Conservation (phyloP, 2,113 vertebrate genomes). For the Bombycilla garrulus region DNA sequence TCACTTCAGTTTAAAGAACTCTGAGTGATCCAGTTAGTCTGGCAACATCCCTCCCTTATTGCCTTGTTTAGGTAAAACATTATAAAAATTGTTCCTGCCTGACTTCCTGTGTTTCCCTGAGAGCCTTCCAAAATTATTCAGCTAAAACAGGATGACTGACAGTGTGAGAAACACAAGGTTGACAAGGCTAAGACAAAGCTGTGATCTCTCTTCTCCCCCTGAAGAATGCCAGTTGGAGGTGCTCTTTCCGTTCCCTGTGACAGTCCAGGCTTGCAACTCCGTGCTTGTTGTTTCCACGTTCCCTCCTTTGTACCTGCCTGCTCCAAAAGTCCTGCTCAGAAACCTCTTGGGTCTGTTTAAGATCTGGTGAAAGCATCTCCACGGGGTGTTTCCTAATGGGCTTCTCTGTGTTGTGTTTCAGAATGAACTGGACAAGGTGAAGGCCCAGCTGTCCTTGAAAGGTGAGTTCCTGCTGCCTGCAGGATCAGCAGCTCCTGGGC, state of each 20-base stretch:
- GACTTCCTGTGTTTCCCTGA: conserved; percentile 49
- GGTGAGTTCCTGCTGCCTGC: conserved; percentile 71
- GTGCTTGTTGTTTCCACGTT: fast-evolving
- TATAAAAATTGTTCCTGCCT: conserved; percentile 43
- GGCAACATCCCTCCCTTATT: conserved; percentile 13
- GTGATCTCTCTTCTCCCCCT: not conserved
- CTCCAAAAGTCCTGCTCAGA: not conserved
- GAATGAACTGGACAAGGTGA: conserved; percentile 89
- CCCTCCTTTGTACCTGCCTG: not conserved
- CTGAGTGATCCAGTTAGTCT: conserved; percentile 1
- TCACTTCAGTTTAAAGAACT: conserved; percentile 7
- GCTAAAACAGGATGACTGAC: conserved; percentile 61
- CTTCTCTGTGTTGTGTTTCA: conserved; percentile 64
- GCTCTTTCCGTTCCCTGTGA: not conserved
- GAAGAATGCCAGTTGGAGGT: not conserved
- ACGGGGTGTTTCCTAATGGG: not conserved
- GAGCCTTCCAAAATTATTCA: conserved; percentile 60
- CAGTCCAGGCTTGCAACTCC: not conserved
- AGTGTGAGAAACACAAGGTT: conserved; percentile 54
- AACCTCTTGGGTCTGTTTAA: not conserved
- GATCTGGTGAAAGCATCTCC: not conserved
- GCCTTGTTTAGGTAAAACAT: conserved; percentile 62
- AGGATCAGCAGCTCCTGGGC: not conserved
- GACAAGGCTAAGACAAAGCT: conserved; percentile 41
- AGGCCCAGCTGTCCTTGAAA: conserved; percentile 83